Conservation (phyloP, 1,140 invertebrate genomes). For the Drosophila miranda region DNA sequence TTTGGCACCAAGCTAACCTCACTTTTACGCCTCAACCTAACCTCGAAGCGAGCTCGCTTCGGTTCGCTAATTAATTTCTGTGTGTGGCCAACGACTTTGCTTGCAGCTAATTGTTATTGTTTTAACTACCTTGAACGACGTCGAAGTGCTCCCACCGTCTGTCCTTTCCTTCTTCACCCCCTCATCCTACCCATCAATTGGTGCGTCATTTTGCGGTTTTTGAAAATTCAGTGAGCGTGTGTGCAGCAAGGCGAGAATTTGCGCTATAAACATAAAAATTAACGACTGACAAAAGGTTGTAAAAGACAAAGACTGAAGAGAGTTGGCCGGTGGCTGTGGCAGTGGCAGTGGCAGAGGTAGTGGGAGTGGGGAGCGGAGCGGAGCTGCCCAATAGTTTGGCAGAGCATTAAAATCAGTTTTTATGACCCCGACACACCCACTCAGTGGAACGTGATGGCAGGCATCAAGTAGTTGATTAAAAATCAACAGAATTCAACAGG, state of each 20-base stretch:
- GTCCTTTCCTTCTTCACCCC: not conserved
- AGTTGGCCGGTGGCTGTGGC: no score
- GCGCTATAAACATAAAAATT: conserved; percentile 81
- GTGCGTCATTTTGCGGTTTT: conserved; percentile 59
- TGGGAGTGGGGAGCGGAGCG: not conserved
- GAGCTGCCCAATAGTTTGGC: conserved; percentile 29
- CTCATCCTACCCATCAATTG: conserved; percentile 19
- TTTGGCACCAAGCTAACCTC: conserved; percentile 6
- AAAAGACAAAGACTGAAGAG: conserved; percentile 69
- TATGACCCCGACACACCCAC: conserved; percentile 66
- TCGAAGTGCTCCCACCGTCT: not conserved
- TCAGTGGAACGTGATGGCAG: conserved; percentile 45
- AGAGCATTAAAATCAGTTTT: conserved; percentile 78
- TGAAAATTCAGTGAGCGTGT: conserved; percentile 58
- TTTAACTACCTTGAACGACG: conserved; percentile 67
- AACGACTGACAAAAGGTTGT: conserved; percentile 78
- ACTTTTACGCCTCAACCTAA: conserved; percentile 20
- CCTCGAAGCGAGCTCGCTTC: conserved; percentile 25
- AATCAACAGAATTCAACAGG: conserved; percentile 59
- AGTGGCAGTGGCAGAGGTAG: not conserved
- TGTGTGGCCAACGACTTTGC: conserved; percentile 70
- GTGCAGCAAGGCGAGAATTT: conserved; percentile 78
- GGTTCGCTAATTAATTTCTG: conserved; percentile 72
- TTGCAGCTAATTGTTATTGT: conserved; percentile 78
- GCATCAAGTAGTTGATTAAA: conserved; percentile 63